Conservation (phyloP, 2,113 vertebrate species). For the Boulengeromyrus knoepffleri region DNA sequence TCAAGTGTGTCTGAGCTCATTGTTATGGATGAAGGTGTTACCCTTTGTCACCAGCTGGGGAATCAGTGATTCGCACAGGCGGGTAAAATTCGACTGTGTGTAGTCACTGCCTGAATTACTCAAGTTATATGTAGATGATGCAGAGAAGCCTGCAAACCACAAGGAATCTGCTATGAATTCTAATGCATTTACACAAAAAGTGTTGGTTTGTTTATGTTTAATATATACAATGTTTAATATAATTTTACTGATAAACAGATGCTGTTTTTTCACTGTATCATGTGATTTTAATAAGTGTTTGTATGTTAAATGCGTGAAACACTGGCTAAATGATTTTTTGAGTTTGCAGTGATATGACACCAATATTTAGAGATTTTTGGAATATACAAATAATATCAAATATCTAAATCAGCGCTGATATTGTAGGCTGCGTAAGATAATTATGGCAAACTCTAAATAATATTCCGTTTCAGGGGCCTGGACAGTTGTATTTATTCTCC, state of each 20-base stretch:
- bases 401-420: background rate
- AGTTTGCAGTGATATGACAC: background rate
- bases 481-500: background rate
- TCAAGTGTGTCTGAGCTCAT: slow-evolving; percentile 1
- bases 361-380: background rate
- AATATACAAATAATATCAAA: background rate
- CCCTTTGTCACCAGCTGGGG: background rate
- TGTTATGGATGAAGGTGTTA: background rate
- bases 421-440: background rate
- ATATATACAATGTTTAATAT: background rate
- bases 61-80: background rate
- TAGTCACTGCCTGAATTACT: background rate
- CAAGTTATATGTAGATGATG: background rate
- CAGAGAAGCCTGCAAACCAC: background rate
- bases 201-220: background rate
- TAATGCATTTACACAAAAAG: background rate
- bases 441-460: background rate
- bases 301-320: background rate
- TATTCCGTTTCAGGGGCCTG: background rate
- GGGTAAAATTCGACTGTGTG: background rate
- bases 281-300: background rate
- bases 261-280: background rate
- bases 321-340: background rate
- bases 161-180: background rate
- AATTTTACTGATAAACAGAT: background rate